Evolutionary conservation across 2,888 invertebrate species (phyloP).

Genomic region (Ochropleura leucogaster): DNA sequence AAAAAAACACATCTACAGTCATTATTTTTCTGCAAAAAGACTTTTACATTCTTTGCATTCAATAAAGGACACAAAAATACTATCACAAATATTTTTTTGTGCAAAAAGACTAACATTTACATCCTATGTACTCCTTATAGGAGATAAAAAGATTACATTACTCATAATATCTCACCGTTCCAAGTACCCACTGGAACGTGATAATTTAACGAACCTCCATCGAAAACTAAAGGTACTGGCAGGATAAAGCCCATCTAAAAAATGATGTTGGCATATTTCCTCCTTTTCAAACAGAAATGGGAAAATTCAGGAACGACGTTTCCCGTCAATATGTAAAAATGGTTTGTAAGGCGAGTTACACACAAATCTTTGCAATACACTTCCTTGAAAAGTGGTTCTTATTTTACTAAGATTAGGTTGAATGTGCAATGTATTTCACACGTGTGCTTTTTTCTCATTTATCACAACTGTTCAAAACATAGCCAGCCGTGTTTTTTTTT

Average conservation of each 20-base stretch:
- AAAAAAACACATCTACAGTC: background rate
- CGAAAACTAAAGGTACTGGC: conserved; percentile 30
- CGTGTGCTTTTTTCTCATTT: too few species aligned
- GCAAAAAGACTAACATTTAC: conserved; percentile 1
- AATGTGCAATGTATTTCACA: too few species aligned
- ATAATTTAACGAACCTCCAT: conserved; percentile 63
- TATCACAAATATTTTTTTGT: too few species aligned
- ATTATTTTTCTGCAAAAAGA: background rate
- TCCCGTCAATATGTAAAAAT: conserved; percentile 33
- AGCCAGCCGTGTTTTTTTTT: too few species aligned
- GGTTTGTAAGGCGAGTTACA: background rate
- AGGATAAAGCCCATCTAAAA: conserved; percentile 35
- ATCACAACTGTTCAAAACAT: too few species aligned
- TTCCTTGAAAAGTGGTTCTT: too few species aligned
- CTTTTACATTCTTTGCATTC: background rate
- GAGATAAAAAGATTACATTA: conserved; percentile 12
- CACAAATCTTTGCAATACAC: too few species aligned
- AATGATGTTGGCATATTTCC: conserved; percentile 34
- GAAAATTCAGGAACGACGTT: conserved; percentile 11
- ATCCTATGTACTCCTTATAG: background rate
- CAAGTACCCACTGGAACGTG: conserved; percentile 48
- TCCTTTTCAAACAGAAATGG: conserved; percentile 31
- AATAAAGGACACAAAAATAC: background rate
- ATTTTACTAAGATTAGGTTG: too few species aligned
- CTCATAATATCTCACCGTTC: conserved; percentile 13